Conservation (phyloP, 2,888 invertebrate species). For the Drosophila rubida region DNA sequence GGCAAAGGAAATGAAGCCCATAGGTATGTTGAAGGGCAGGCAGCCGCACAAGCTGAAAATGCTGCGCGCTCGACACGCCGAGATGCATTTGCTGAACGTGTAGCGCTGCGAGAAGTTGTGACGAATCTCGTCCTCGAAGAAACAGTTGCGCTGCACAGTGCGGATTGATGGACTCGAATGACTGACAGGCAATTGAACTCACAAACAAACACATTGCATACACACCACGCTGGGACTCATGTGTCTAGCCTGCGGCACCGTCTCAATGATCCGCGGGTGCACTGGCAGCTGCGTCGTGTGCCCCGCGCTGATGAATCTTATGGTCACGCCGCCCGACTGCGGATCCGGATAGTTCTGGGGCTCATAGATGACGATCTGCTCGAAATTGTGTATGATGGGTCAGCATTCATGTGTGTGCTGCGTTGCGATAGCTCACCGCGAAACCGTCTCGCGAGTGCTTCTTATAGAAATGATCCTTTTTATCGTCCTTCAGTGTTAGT, state of each 20-base stretch:
- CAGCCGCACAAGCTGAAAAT: slow-evolving; percentile 87
- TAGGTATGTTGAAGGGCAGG: slow-evolving; percentile 85
- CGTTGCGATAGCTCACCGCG: slow-evolving; percentile 84
- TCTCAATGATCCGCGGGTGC: slow-evolving; percentile 64
- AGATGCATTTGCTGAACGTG: slow-evolving; percentile 87
- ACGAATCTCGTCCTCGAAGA: slow-evolving; percentile 86
- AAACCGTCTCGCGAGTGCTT: slow-evolving; percentile 86
- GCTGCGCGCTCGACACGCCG: slow-evolving; percentile 86
- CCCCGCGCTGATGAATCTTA: slow-evolving; percentile 52
- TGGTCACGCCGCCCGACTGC: slow-evolving; percentile 63
- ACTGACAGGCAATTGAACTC: slow-evolving; percentile 17
- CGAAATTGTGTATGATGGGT: too few species aligned
- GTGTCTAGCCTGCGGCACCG: slow-evolving; percentile 60
- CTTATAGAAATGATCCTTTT: slow-evolving; percentile 87
- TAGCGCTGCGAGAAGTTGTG: slow-evolving; percentile 84
- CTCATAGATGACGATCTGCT: slow-evolving; percentile 59
- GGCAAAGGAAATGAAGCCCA: slow-evolving; percentile 37
- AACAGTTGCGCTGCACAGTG: slow-evolving; percentile 87
- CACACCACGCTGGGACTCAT: slow-evolving; percentile 57
- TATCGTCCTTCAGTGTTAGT: slow-evolving; percentile 86
- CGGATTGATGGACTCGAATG: slow-evolving; percentile 9
- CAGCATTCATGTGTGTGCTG: background rate
- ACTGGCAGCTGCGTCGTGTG: slow-evolving; percentile 56
- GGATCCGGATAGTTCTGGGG: slow-evolving; percentile 63
- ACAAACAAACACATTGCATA: too few species aligned